Percentiles rank a stretch among this genome's conserved stretches.
phyloP scores from a whole-genome alignment of 2,113 vertebrate species.

The Malurus cyaneus region DNA sequence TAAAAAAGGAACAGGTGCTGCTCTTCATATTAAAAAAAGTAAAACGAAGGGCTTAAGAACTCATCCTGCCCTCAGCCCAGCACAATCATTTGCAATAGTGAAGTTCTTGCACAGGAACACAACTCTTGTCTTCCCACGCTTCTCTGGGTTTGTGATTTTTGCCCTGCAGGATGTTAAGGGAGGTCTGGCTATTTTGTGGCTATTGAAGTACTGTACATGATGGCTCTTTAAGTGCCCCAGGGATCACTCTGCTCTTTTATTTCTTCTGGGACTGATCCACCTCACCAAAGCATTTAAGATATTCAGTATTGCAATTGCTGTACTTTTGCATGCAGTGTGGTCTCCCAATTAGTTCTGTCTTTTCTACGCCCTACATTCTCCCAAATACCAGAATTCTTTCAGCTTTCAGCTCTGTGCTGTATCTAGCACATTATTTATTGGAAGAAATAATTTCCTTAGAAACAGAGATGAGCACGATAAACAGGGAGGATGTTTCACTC shows the following conservation, averaged over 20 bases:
- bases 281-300: background rate
- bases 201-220: background rate
- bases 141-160: constrained; percentile 8
- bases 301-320: background rate
- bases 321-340: background rate
- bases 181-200: background rate
- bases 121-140: constrained; percentile 1
- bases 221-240: background rate
- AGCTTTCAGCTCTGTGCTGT: background rate
- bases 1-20: background rate
- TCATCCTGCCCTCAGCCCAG: background rate
- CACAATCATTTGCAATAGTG: background rate
- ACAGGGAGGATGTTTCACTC: background rate
- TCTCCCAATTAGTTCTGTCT: background rate
- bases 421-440: background rate
- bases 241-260: background rate
- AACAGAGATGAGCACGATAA: background rate
- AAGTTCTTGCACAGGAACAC: background rate
- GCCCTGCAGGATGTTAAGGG: background rate
- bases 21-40: background rate
- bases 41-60: constrained; percentile 1
- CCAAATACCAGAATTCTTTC: background rate
- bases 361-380: background rate
- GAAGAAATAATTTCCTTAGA: background rate
- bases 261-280: constrained; percentile 1